These are phyloP conservation scores for Galerucella pusilla DNA, from an alignment of 2,888 invertebrate species.

Conservation along the genomic window DNA sequence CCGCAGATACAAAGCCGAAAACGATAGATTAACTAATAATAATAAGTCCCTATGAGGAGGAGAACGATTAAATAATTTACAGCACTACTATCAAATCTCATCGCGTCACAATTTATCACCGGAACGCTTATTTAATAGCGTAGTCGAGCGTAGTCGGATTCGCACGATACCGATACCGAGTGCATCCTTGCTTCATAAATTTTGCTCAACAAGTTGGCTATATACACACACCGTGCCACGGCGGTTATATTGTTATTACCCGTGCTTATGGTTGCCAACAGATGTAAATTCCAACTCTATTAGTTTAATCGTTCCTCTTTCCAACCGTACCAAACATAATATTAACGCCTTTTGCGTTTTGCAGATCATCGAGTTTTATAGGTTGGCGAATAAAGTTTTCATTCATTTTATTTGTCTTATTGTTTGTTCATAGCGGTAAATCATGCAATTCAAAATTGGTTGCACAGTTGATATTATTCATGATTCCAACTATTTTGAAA, in stretches of 20 bases:
- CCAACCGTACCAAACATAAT: slow-evolving; percentile 51
- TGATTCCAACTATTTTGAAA: too few species aligned
- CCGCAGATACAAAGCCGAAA: slow-evolving; percentile 51
- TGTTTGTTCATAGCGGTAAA: background rate
- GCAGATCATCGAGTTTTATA: slow-evolving; percentile 35
- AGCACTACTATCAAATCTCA: slow-evolving; percentile 67
- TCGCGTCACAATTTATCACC: slow-evolving; percentile 67
- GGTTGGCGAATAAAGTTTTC: background rate
- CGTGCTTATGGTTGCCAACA: slow-evolving; percentile 66
- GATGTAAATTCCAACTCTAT: slow-evolving; percentile 65
- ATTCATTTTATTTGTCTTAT: background rate
- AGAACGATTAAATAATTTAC: slow-evolving; percentile 66
- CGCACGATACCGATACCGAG: slow-evolving; percentile 59
- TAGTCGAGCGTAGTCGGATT: slow-evolving; percentile 60
- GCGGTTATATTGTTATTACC: slow-evolving; percentile 67
- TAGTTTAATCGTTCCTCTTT: slow-evolving; percentile 59
- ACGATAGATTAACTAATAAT: slow-evolving; percentile 60
- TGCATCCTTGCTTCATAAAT: slow-evolving; percentile 65
- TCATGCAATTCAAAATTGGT: background rate
- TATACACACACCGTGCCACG: slow-evolving; percentile 60
- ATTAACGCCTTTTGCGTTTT: slow-evolving; percentile 46
- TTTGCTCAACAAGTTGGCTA: slow-evolving; percentile 67
- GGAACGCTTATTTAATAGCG: slow-evolving; percentile 66
- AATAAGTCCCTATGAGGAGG: slow-evolving; percentile 62
- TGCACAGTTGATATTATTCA: background rate